A percentile compares a stretch with the other conserved stretches of the same genome.
These are phyloP conservation scores for Sphaeramia orbicularis DNA, from an alignment of 2,797 vertebrate genomes.

Conservation along the genomic window DNA sequence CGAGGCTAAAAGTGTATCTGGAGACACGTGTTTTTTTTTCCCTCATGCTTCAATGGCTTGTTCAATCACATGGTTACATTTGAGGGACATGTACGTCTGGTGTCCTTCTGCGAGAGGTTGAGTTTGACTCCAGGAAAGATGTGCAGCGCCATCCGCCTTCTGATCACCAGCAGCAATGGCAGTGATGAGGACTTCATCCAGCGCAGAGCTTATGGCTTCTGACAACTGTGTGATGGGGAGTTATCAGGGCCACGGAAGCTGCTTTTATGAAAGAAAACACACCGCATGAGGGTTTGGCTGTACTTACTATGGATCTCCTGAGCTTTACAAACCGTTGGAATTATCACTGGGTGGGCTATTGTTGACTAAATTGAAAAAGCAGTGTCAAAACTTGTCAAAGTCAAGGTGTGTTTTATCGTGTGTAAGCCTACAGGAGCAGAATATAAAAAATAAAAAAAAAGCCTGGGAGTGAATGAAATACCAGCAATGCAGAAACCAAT, in stretches of 20 bases:
- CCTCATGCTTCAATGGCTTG: conserved; percentile 19
- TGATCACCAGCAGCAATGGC: conserved; percentile 57
- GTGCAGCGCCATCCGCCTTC: conserved; percentile 27
- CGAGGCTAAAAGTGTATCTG: background rate
- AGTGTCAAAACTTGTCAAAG: background rate
- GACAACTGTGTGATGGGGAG: conserved; percentile 79
- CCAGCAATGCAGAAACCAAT: too few relatives aligned
- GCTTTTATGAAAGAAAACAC: conserved; percentile 43
- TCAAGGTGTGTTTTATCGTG: background rate
- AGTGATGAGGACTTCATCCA: conserved; percentile 72
- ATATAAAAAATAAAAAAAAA: too few relatives aligned
- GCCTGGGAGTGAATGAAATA: background rate
- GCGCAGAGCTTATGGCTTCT: conserved; percentile 76
- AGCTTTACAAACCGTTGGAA: background rate
- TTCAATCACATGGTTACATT: background rate
- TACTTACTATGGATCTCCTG: conserved; percentile 12
- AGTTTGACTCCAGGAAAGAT: conserved; percentile 64
- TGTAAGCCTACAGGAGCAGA: background rate
- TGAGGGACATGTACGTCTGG: conserved; percentile 5
- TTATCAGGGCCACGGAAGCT: conserved; percentile 62
- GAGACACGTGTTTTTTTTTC: background rate
- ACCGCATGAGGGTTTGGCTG: conserved; percentile 18
- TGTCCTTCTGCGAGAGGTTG: conserved; percentile 63
- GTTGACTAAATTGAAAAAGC: background rate
- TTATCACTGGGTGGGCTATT: background rate